phyloP scores from a whole-genome alignment of 2,113 vertebrate genomes.

The Micromys minutus region DNA sequence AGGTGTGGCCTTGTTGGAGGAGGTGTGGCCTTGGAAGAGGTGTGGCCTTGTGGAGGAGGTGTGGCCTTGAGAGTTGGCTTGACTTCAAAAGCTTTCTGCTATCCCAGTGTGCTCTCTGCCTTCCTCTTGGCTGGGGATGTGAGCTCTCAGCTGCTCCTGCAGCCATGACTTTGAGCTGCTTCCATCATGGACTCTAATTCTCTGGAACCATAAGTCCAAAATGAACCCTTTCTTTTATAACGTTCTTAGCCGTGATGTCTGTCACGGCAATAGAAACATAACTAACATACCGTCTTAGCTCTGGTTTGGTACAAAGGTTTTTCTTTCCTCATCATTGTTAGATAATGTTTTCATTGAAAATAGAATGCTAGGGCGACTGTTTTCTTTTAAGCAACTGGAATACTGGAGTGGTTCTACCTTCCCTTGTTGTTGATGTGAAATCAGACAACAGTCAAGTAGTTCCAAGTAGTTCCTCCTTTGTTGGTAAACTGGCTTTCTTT shows the following conservation, averaged over 20 bases:
- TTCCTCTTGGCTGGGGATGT: not conserved
- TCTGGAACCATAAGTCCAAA: not conserved
- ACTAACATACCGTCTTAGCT: not conserved
- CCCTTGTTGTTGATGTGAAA: conserved; percentile 2
- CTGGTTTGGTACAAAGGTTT: conserved; percentile 30
- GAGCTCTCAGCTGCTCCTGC: not conserved
- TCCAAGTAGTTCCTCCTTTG: not conserved
- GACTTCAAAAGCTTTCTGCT: not conserved
- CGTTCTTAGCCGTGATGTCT: not conserved
- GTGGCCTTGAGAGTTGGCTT: not conserved
- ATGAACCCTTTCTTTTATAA: not conserved
- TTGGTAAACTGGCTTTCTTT: not conserved
- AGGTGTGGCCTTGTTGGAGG: not conserved
- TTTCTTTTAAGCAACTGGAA: not conserved
- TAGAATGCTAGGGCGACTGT: conserved; percentile 10
- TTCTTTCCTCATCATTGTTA: conserved; percentile 13
- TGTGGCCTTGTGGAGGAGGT: not conserved
- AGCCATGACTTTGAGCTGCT: not conserved
- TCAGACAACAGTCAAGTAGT: conserved; percentile 8
- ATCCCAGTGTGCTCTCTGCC: not conserved
- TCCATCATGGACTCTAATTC: not conserved
- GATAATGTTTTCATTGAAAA: not conserved
- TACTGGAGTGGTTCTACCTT: not conserved
- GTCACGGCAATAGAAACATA: not conserved
- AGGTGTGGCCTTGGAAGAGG: not conserved